phyloP scores from a whole-genome alignment of 2,113 vertebrate species.

The Varanus komodoensis region DNA sequence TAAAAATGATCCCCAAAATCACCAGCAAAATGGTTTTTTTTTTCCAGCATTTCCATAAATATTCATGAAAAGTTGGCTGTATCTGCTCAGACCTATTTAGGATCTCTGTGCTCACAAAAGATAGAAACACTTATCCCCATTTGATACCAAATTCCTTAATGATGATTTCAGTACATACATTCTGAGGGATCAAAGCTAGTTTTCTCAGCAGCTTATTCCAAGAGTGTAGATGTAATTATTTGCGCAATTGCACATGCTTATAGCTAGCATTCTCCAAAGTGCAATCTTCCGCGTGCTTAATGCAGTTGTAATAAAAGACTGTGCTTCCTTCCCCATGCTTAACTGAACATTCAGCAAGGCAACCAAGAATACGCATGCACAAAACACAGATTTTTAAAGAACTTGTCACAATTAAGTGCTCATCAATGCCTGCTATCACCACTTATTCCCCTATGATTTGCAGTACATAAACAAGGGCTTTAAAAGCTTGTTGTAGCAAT shows the following conservation, averaged over 20 bases:
- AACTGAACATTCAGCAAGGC: conserved; percentile 11
- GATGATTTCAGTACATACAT: background rate
- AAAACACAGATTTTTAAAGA: conserved; percentile 14
- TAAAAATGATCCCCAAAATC: background rate
- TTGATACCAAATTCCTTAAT: background rate
- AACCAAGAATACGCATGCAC: background rate
- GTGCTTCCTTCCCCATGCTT: conserved; percentile 17
- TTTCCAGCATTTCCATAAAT: background rate
- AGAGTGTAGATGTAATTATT: conserved; percentile 29
- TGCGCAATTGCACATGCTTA: conserved; percentile 37
- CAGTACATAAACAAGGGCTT: conserved; percentile 3
- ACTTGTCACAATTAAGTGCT: background rate
- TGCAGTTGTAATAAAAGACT: conserved; percentile 41
- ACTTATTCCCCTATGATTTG: conserved; percentile 29
- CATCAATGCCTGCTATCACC: conserved; percentile 5
- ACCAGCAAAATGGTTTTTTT: background rate
- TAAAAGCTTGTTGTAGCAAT: conserved; percentile 2
- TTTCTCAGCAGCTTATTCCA: background rate
- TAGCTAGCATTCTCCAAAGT: conserved; percentile 30
- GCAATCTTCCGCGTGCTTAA: conserved; percentile 23
- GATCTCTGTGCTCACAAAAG: background rate
- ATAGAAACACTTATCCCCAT: background rate
- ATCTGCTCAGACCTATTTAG: background rate
- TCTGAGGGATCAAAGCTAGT: conserved; percentile 26
- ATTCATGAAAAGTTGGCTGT: background rate